Evolutionary conservation across 2,888 invertebrate species (phyloP), one percentile per base, ranked within the genome.

Genomic region (Nephrocerus scutellatus): DNA sequence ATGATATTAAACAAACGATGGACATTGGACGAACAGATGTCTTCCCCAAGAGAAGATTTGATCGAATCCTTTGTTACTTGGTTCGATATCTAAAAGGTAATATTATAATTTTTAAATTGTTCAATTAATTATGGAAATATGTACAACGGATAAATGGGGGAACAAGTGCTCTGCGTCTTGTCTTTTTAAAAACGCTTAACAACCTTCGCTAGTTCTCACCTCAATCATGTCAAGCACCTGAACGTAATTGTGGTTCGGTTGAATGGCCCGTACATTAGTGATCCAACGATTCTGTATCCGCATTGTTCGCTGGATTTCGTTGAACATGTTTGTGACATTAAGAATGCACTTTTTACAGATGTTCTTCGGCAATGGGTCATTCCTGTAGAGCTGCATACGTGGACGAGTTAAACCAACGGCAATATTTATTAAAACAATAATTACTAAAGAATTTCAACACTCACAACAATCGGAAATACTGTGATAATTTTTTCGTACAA

Each of bases 361-460:
- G 38, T 56, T 49, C 29, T 62, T 55, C 1, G 62, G 62, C 30
- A 62, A 50, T 3, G 60, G 60, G 50, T 62, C 62, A 42, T 53
- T 49, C 22, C 53, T 43, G 39, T 59, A 57, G 24, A 62, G 40
- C 62, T 62, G 35, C 12, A 43, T 29, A 9, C 19, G 20, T 18
- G 13, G 5, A 16, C 7, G n/a, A 19, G 15, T 22, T 9, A 26
- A 3, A 6, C n/a, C 4, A 6, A n/a, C 5, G n/a, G n/a, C n/a
- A n/a, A n/a, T n/a, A n/a, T n/a, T n/a, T n/a, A n/a, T n/a, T n/a
- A n/a, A n/a, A 24, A 34, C 7, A 3, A 14, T 14, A 13, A 19
- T 25, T 14, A 39, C 19, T 8, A 28, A 35, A 18, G 16, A 29
- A 23, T 25, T 36, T 9, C 13, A 18, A 6, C 20, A 48, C 51